Percentiles rank a stretch among this genome's conserved stretches.
Evolutionary conservation across 2,888 invertebrate species (phyloP).

Genomic region (Apotomis betuletana): DNA sequence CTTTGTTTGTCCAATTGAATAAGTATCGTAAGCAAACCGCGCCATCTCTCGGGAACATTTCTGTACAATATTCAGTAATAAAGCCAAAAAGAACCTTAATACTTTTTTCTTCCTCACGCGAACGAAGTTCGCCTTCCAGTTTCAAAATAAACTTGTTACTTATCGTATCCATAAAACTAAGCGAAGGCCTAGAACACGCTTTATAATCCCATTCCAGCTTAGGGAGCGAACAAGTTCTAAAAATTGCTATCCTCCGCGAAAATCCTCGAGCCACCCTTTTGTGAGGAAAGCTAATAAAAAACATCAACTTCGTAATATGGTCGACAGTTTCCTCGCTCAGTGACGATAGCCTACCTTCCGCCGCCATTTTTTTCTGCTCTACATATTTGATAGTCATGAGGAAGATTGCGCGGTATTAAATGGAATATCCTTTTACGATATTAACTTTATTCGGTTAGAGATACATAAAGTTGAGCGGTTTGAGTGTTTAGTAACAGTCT

Average conservation of each 20-base stretch:
- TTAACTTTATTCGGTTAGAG: constrained; percentile 34
- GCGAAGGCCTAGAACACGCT: constrained; percentile 5
- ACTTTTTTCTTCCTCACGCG: too few relatives aligned
- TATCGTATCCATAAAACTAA: constrained; percentile 2
- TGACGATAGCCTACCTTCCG: constrained; percentile 39
- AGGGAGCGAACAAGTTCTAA: constrained; percentile 6
- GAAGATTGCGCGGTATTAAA: constrained; percentile 35
- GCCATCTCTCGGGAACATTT: too few relatives aligned
- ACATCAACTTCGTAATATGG: constrained; percentile 39
- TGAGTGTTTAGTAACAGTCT: background rate
- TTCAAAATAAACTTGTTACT: background rate
- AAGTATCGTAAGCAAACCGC: too few relatives aligned
- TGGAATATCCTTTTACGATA: constrained; percentile 31
- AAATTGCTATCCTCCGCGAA: constrained; percentile 29
- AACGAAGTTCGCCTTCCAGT: too few relatives aligned
- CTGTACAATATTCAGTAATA: too few relatives aligned
- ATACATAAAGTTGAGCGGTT: constrained; percentile 15
- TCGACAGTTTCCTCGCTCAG: constrained; percentile 34
- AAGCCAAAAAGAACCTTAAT: too few relatives aligned
- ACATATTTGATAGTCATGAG: constrained; percentile 40
- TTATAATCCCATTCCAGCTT: constrained; percentile 16
- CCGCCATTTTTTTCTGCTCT: constrained; percentile 38
- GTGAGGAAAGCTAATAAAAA: constrained; percentile 36
- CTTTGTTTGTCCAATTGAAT: too few relatives aligned
- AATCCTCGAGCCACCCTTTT: constrained; percentile 32